A percentile compares a stretch with the other conserved stretches of the same genome.
Evolutionary conservation across 2,113 vertebrate genomes (phyloP).

Genomic region (Eclectus roratus): DNA sequence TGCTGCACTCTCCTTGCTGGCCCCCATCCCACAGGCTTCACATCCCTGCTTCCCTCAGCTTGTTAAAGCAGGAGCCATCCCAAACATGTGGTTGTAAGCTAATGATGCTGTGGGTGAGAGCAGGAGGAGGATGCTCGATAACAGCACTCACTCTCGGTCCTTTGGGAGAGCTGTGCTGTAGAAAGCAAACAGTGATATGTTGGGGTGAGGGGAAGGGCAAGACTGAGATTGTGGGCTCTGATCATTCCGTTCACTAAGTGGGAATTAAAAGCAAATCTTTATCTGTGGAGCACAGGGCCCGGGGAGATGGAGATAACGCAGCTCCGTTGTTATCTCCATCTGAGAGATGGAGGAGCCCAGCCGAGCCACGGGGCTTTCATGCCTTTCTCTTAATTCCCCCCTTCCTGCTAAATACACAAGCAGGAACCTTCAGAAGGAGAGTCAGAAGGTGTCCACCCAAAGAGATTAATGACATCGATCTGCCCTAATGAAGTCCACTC

Average conservation of each 20-base stretch:
- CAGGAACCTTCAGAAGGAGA: neutral
- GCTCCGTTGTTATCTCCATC: neutral
- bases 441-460: neutral
- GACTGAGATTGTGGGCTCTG: neutral
- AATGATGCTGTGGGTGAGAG: neutral
- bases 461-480: neutral
- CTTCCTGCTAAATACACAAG: neutral
- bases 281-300: neutral
- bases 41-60: neutral
- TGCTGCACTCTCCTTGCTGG: neutral
- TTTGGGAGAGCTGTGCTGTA: neutral
- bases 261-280: neutral
- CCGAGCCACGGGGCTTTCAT: neutral
- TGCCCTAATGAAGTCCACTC: neutral
- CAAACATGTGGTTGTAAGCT: neutral
- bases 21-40: accelerated
- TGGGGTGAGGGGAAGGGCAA: neutral
- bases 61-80: neutral
- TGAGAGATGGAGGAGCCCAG: neutral
- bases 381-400: neutral
- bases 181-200: neutral
- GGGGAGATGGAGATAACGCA: neutral
- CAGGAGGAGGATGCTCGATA: neutral
- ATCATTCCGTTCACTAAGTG: neutral
- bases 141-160: neutral